Evolutionary conservation across 2,888 invertebrate species (phyloP).

Genomic region (Zhuqinia jingwanae): DNA sequence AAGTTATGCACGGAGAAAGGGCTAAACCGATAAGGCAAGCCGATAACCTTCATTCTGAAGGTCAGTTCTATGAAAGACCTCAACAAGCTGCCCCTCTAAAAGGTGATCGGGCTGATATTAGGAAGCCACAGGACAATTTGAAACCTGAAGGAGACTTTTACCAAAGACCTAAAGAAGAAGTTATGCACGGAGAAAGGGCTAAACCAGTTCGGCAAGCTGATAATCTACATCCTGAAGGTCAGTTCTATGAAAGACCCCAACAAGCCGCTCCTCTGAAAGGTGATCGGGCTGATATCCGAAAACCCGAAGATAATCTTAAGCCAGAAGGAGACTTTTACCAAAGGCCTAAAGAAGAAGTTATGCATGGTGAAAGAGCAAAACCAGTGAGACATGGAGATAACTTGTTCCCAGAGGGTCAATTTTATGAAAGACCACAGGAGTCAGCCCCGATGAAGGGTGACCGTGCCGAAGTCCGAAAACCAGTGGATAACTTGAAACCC

Average conservation of each 20-base stretch:
- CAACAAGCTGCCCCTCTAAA: not conserved
- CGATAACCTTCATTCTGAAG: constrained; percentile 84
- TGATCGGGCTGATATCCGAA: constrained; percentile 81
- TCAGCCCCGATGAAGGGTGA: constrained; percentile 78
- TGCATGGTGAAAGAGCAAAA: constrained; percentile 80
- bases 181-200: constrained; percentile 80
- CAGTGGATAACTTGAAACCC: constrained; percentile 80
- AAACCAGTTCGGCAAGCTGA: constrained; percentile 83
- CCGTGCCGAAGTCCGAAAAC: constrained; percentile 79
- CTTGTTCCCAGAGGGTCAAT: constrained; percentile 83
- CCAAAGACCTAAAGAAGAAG: constrained; percentile 82
- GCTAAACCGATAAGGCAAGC: constrained; percentile 81
- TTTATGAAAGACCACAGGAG: constrained; percentile 79
- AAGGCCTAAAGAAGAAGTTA: not conserved
- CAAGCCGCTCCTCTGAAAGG: constrained; percentile 81
- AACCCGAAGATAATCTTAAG: constrained; percentile 74
- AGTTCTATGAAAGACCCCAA: constrained; percentile 80
- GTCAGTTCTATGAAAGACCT: constrained; percentile 84
- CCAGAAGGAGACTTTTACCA: constrained; percentile 57
- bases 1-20: too few relatives aligned
- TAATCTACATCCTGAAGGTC: constrained; percentile 85
- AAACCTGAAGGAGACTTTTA: constrained; percentile 84
- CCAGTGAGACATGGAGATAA: constrained; percentile 80
- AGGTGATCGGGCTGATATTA: constrained; percentile 17
- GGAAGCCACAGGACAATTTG: constrained; percentile 79